These are phyloP conservation scores for Pseudochirops corinnae DNA, from an alignment of 2,797 vertebrate species.

Conservation along the genomic window DNA sequence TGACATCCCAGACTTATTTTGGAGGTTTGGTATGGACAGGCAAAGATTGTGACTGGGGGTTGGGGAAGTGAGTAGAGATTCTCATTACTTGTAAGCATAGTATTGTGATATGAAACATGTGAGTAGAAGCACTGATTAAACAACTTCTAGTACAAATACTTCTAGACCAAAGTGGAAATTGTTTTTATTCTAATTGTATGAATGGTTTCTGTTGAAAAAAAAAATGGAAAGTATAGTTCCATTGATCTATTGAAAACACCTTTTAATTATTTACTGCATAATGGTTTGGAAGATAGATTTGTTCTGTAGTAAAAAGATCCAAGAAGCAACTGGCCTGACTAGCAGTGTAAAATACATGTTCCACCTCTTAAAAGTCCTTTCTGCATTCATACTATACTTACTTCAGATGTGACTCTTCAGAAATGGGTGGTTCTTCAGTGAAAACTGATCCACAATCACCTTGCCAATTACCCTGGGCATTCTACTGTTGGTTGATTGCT, in stretches of 20 bases:
- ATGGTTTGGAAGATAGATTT: slow-evolving; percentile 22
- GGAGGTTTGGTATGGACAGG: slow-evolving; percentile 58
- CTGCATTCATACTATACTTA: slow-evolving; percentile 38
- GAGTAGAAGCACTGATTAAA: slow-evolving; percentile 4
- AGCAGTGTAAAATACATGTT: background rate
- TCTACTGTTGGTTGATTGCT: background rate
- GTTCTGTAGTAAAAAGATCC: slow-evolving; percentile 43
- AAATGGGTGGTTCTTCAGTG: background rate
- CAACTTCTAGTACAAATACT: slow-evolving; percentile 48
- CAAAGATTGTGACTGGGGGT: slow-evolving; percentile 38
- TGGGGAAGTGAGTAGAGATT: slow-evolving; percentile 5
- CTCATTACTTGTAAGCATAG: slow-evolving; percentile 53
- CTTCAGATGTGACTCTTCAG: slow-evolving; percentile 40
- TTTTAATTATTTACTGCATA: slow-evolving; percentile 35
- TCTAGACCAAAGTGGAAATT: slow-evolving; percentile 43
- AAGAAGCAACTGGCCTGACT: slow-evolving; percentile 32
- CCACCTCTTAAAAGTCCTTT: slow-evolving; percentile 11
- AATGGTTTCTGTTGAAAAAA: background rate
- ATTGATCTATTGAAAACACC: background rate
- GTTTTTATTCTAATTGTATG: background rate
- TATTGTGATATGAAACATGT: slow-evolving; percentile 51
- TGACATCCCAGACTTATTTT: slow-evolving; percentile 43
- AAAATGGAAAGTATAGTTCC: background rate
- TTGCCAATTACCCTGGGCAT: background rate
- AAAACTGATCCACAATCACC: slow-evolving; percentile 15